phyloP scores from a whole-genome alignment of 2,888 invertebrate genomes.

The Agrochola lychnidis region DNA sequence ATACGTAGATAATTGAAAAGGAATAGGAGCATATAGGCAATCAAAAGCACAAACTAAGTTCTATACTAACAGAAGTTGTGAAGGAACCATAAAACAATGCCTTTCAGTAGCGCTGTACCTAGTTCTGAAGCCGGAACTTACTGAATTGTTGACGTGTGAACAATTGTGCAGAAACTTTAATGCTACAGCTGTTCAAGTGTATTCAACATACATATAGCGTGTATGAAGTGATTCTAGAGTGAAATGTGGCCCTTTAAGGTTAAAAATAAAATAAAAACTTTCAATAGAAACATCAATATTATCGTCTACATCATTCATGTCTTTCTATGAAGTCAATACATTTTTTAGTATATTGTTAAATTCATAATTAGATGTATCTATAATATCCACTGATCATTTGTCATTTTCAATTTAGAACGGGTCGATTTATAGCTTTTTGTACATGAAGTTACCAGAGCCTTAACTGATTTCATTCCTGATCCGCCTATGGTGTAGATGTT shows the following conservation, averaged over 20 bases:
- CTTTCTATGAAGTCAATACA: background rate
- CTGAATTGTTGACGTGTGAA: conserved; percentile 23
- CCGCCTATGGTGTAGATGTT: background rate
- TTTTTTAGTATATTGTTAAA: background rate
- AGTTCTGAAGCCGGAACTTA: conserved; percentile 16
- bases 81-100: conserved; percentile 11
- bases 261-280: background rate
- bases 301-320: background rate
- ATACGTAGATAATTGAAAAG: background rate
- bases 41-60: conserved; percentile 21
- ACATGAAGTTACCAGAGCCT: background rate
- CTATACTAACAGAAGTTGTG: background rate
- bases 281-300: background rate
- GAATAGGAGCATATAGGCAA: background rate
- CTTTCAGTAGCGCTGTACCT: background rate
- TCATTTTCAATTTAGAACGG: background rate
- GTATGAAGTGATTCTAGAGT: background rate
- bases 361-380: background rate
- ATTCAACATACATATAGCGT: background rate
- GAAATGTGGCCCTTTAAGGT: background rate
- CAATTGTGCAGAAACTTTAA: conserved; percentile 14
- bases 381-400: background rate
- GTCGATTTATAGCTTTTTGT: background rate
- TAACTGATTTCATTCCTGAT: background rate
- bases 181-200: background rate